phyloP scores from a whole-genome alignment of 2,797 vertebrate genomes.

The Dendrocincla fuliginosa region DNA sequence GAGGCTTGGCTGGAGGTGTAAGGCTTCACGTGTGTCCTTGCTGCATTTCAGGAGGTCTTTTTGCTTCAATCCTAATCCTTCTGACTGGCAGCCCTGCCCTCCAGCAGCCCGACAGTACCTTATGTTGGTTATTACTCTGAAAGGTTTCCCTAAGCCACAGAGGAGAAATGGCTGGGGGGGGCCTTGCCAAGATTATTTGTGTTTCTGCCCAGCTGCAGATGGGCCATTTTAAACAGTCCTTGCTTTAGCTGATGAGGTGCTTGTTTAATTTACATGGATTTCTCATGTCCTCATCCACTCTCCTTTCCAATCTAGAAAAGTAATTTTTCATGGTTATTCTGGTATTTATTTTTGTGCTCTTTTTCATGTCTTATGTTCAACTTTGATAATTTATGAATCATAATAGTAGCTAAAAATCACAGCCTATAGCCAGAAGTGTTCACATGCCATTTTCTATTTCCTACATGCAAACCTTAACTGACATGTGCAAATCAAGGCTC shows the following conservation, averaged over 20 bases:
- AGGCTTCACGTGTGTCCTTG: background rate
- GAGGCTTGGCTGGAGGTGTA: background rate
- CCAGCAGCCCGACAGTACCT: fast-evolving
- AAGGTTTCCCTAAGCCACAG: background rate
- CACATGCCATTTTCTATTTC: background rate
- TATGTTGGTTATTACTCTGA: fast-evolving
- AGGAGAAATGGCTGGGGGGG: background rate
- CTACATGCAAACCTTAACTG: background rate
- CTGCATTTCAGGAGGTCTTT: background rate
- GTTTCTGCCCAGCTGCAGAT: background rate
- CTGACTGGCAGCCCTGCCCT: background rate
- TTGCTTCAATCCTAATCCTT: background rate
- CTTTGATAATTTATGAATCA: background rate
- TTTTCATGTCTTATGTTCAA: background rate
- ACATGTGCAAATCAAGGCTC: background rate
- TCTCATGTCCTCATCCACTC: background rate
- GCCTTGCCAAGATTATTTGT: background rate
- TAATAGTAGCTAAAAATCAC: background rate
- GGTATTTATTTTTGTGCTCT: background rate
- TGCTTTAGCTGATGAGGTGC: background rate
- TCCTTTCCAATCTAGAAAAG: background rate
- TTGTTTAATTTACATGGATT: background rate
- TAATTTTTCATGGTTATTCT: background rate
- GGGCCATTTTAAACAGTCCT: background rate
- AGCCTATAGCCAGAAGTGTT: background rate